Evolutionary conservation across 2,888 invertebrate genomes (phyloP), one percentile per base, ranked within the genome.

Genomic region (Venusia cambrica): DNA sequence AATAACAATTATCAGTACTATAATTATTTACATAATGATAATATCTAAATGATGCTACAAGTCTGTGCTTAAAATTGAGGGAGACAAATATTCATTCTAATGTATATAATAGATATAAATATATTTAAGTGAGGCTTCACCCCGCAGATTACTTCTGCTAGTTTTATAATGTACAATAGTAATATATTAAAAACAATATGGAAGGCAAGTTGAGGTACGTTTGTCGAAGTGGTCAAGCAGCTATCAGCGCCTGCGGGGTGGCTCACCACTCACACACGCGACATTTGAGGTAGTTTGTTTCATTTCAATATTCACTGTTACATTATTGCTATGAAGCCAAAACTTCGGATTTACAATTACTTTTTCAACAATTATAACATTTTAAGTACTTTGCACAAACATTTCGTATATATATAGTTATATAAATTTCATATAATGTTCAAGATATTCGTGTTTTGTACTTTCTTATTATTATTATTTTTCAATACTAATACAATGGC

Each of bases 251-350:
- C 46, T 29, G 48, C 49, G 51, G 34, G 45, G 46, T 57, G 56
- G 49, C 58, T 58, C 69, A 69, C 65, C 71, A 68, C 55, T 53
- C 64, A 77, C 79, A 72, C 69, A 79, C 73, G 73, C 73, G 73
- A 76, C 75, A 77, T 57, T 69, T 85, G 85, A 87, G 85, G 85
- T 87, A 87, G 85, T 75, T 83, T 60, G 67, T 78, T 85, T 84
- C 62, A 79, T 67, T 64, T 63, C 71, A 72, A 73, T 69, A 73
- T 63, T 69, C 66, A 73, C 63, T 65, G 60, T 62, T 62, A 60
- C 58, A 57, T 69, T 73, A 81, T 74, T 81, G 73, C 76, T 80
- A 80, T 73, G 63, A 70, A 69, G 62, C 67, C 64, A 73, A 74
- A 57, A 73, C 69, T 72, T 69, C 67, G 66, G 73, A 74, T 62